Conservation (phyloP, 1,140 invertebrate species). For the Apis dorsata region DNA sequence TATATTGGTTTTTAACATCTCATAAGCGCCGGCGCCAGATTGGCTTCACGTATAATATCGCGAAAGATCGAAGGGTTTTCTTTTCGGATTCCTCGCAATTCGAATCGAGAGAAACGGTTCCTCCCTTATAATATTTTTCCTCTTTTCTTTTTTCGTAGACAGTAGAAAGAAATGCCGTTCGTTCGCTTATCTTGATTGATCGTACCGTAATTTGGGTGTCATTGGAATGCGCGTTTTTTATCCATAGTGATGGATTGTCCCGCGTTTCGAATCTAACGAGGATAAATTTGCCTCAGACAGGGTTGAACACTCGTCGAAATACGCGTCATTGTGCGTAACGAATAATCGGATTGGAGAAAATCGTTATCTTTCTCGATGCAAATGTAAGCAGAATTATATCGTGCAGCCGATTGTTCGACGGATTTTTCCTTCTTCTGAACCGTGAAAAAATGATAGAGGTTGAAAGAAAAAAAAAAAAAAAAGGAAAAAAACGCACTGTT, state of each 20-base stretch:
- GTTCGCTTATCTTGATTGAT: conserved; percentile 48
- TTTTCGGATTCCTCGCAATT: background rate
- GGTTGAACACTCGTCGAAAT: conserved; percentile 38
- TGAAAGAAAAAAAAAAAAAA: background rate
- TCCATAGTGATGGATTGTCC: conserved; percentile 32
- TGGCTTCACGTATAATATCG: background rate
- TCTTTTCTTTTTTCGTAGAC: background rate
- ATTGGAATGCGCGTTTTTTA: conserved; percentile 42
- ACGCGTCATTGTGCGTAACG: conserved; percentile 34
- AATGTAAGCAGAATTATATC: background rate
- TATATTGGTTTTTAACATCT: conserved; percentile 12
- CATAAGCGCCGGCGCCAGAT: conserved; percentile 15
- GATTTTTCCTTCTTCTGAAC: background rate
- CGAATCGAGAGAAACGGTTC: background rate
- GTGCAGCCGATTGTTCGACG: background rate
- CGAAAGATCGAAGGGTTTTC: background rate
- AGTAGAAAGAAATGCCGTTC: background rate
- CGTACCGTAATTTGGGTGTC: conserved; percentile 46
- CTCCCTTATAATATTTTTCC: background rate
- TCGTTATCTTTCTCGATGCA: conserved; percentile 13
- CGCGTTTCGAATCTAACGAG: conserved; percentile 43
- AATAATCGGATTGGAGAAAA: conserved; percentile 41
- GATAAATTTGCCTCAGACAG: conserved; percentile 45
- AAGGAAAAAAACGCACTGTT: background rate
- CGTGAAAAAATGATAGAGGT: background rate